Evolutionary conservation across 1,140 invertebrate species (phyloP), one percentile per base, ranked within the genome.

Genomic region (Brachionus calyciflorus): DNA sequence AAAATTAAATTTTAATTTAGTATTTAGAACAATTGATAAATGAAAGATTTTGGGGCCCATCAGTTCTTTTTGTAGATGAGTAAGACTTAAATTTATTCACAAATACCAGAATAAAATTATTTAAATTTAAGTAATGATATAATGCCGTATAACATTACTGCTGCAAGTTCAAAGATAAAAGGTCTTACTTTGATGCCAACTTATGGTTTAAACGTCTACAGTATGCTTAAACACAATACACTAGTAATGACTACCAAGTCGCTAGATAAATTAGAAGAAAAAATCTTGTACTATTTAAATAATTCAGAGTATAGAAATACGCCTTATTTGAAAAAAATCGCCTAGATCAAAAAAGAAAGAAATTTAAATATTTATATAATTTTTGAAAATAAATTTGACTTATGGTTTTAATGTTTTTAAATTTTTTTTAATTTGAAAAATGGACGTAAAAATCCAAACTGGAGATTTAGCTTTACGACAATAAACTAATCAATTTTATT

Each of bases 121-220:
- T 84, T 92, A 91, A 19, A 55, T 14, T 55, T 21, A 17, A 65
- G 60, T 73, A 87, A 88, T 41, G 93, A 96, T 82, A 87, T 91
- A 55, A 93, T 94, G 87, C 92, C 93, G 14, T 86, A 88, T 78
- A 96, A 96, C 82, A 92, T 96, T 78, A 88, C 91, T 53, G 80
- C 89, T 24, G 94, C 94, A 3, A 89, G 90, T 17, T 89, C 92
- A 79, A 73, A 82, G 5, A 87, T 96, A 28, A 88, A 88, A 73
- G 90, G 93, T 81, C 89, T 95, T 3, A 98, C 94, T 85, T 84
- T 97, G n/a, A 95, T 98, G 92, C 95, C 96, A 30, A 89, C 90
- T 46, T 98, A 96, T 88, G 93, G 60, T 17, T 46, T 77, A 5
- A 77, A 77, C 33, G 63, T 77, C 24, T 77, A 69, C 48, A 68